A percentile compares a stretch with the other conserved stretches of the same genome.
Conservation (phyloP, 2,113 vertebrate genomes). For the Cottus gobio region DNA sequence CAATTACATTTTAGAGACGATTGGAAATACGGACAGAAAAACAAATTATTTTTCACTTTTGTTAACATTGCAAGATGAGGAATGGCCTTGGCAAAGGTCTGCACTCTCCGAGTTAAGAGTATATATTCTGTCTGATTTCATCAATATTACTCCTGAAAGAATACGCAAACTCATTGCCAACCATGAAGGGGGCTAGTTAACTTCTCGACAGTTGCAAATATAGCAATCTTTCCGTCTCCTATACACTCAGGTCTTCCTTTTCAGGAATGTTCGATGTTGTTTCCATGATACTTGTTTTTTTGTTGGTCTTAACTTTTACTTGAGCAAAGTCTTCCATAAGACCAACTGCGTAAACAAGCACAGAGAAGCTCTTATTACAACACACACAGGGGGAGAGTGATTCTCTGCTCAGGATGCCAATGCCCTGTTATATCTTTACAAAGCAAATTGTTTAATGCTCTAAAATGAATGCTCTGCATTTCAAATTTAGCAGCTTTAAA, state of each 20-base stretch:
- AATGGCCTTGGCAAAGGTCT: no score
- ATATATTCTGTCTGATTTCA: neutral
- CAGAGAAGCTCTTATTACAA: neutral
- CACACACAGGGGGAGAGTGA: neutral
- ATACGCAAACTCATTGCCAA: neutral
- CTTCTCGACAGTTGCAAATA: neutral
- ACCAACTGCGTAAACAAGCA: neutral
- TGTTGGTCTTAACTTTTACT: neutral
- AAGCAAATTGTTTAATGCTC: neutral
- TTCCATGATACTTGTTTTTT: neutral
- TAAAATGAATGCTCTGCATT: neutral
- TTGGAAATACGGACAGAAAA: neutral
- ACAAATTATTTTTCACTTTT: neutral
- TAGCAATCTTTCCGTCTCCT: no score
- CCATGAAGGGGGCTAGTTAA: neutral
- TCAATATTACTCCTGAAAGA: neutral
- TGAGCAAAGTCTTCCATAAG: neutral
- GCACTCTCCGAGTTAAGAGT: neutral
- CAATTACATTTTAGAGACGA: neutral
- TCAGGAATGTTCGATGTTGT: neutral
- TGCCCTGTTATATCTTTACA: neutral
- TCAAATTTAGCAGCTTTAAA: neutral
- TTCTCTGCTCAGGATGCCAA: neutral
- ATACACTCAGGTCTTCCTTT: no score
- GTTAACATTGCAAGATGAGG: neutral